These are phyloP conservation scores for Slavum lentiscoides DNA, from an alignment of 2,888 invertebrate species.

Conservation along the genomic window DNA sequence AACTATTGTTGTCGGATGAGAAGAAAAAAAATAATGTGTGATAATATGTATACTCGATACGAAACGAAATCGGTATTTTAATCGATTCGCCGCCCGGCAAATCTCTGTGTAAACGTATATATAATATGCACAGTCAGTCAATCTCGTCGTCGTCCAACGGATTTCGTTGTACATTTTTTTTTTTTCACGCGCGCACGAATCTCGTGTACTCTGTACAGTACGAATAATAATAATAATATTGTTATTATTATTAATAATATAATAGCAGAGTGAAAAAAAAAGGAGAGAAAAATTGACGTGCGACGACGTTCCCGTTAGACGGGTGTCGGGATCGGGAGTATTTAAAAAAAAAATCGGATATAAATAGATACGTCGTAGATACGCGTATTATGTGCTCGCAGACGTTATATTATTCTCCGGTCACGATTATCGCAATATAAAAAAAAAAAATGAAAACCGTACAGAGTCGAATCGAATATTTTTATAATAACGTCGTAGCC, in stretches of 20 bases:
- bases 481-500: not conserved
- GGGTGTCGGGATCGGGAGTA: conserved; percentile 33
- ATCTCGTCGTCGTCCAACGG: conserved; percentile 14
- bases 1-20: too few species aligned
- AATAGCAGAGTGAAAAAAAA: not conserved
- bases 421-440: conserved; percentile 48
- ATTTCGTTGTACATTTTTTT: conserved; percentile 10
- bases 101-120: too few species aligned
- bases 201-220: too few species aligned
- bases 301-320: conserved; percentile 36
- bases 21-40: too few species aligned
- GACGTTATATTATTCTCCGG: conserved; percentile 38
- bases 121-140: not conserved
- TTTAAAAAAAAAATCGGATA: conserved; percentile 32
- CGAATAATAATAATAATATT: not conserved
- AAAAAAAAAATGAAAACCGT: not conserved
- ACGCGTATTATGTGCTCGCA: not conserved
- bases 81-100: not conserved
- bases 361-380: too few species aligned
- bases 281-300: not conserved
- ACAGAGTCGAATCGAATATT: conserved; percentile 47
- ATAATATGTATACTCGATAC: too few species aligned
- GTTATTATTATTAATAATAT: not conserved
- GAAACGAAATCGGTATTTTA: conserved; percentile 30
- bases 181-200: too few species aligned